phyloP scores from a whole-genome alignment of 2,888 invertebrate genomes.

The Erebia palarica region DNA sequence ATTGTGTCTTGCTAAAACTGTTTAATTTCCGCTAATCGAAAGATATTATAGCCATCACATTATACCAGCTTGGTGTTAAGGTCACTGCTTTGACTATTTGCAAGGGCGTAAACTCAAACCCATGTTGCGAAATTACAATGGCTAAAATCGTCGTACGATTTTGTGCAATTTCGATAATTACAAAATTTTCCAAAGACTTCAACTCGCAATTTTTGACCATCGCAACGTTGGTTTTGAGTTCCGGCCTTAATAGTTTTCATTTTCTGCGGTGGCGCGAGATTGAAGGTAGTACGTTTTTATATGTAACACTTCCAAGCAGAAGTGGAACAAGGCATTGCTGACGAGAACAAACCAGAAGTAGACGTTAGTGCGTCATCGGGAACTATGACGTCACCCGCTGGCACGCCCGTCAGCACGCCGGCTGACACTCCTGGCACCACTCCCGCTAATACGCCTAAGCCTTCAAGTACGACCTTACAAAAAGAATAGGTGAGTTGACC shows the following conservation, averaged over 20 bases:
- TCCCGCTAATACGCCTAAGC: conserved; percentile 32
- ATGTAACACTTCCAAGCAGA: conserved; percentile 55
- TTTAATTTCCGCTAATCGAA: too few species aligned
- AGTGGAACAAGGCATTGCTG: conserved; percentile 55
- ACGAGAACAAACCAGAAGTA: conserved; percentile 37
- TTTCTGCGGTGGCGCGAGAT: conserved; percentile 16
- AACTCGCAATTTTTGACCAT: too few species aligned
- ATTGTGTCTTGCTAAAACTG: background rate
- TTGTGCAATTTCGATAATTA: too few species aligned
- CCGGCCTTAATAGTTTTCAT: background rate
- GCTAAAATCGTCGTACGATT: too few species aligned
- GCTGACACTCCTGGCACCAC: conserved; percentile 30
- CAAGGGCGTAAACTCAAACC: too few species aligned
- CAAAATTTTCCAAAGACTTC: too few species aligned
- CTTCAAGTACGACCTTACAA: conserved; percentile 30
- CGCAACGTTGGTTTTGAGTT: background rate
- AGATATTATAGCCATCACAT: too few species aligned
- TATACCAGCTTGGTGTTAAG: too few species aligned
- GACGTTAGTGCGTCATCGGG: conserved; percentile 17
- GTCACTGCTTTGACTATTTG: too few species aligned
- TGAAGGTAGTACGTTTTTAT: conserved; percentile 45
- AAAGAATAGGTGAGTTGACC: conserved; percentile 36
- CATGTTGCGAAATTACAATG: too few species aligned
- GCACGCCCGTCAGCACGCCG: conserved; percentile 21
- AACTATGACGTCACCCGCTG: conserved; percentile 16